Base-by-base conservation (phyloP, 2,888 invertebrate species). In the Rhagophthalmus giganteus region DNA sequence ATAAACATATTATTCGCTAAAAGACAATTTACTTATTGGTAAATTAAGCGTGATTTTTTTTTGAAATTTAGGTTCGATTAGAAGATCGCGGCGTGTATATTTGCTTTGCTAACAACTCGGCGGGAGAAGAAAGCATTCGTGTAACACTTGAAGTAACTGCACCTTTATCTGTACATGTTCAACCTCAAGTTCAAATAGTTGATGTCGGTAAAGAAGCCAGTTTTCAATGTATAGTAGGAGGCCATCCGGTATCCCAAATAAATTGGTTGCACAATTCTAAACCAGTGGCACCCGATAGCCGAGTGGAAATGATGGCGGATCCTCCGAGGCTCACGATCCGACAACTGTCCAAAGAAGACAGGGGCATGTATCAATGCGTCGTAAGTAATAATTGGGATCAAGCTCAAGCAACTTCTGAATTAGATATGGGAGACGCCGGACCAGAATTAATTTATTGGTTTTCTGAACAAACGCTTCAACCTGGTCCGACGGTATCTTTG, bases 361-460 rank as follows among this genome's bases (percentile, higher is more conserved):
- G 88, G 49, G 95, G 94, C 28, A 88, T 94, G 83, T 95, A 92
- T 75, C 94, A 95, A 68, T 95, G 94, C 72, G 85, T 94, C 62
- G 90, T 88, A 3, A 85, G 86, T 66, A 91, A 90, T 67, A 86
- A 88, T 59, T 87, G 87, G 76, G 91, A 92, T 69, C 89, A 90
- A 74, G 85, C 87, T 9, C 91, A 91, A 71, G 90, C 89, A 6
- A 84, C 86, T 0, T 86, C 90, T 1, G 90, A 93, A 71, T 79
- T 90, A 35, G 81, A 87, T 62, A 80, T 92, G 66, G 90, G 92
- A 60, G 93, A 93, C 75, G 89, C 92, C 26, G 88, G 91, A 58
- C 93, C 93, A 31, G 92, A 93, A 77, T 78, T 94, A 64, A 84
- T 88, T 62, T 91, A 92, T 79, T 90, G 90, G 85, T 94, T 94